Percentiles rank a stretch among this genome's conserved stretches.
Evolutionary conservation across 2,888 invertebrate genomes (phyloP).

Genomic region (Stenurella melanura): DNA sequence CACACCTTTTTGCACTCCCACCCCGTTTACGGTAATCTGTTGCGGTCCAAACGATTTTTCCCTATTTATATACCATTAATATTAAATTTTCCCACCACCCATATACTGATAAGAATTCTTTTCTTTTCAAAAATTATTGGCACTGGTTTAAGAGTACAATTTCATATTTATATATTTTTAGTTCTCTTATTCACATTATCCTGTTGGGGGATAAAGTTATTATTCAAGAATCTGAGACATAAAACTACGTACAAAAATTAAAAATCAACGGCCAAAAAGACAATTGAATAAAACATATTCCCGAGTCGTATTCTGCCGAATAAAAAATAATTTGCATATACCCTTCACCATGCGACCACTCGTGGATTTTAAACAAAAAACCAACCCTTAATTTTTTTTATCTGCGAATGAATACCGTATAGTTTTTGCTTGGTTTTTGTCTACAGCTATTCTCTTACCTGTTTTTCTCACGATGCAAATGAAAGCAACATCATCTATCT

Average conservation of each 20-base stretch:
- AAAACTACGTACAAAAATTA: neutral
- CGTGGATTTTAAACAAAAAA: constrained; percentile 49
- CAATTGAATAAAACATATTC: constrained; percentile 37
- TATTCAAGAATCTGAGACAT: neutral
- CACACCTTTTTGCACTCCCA: no score
- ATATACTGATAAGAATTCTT: no score
- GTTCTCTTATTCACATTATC: no score
- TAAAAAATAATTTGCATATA: constrained; percentile 52
- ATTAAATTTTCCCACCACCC: no score
- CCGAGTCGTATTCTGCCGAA: constrained; percentile 30
- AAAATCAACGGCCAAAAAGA: constrained; percentile 49
- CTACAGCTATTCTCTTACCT: constrained; percentile 27
- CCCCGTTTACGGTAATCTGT: no score
- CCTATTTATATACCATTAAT: no score
- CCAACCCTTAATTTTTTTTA: constrained; percentile 26
- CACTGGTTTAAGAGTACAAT: no score
- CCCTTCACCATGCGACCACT: constrained; percentile 46
- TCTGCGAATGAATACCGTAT: constrained; percentile 51
- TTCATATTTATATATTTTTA: no score
- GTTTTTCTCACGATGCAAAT: constrained; percentile 35
- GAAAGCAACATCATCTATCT: constrained; percentile 52
- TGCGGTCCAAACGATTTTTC: no score
- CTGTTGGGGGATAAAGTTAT: no score
- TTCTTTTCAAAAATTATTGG: no score
- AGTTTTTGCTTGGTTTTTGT: constrained; percentile 45